Percentiles rank a stretch among this genome's conserved stretches.
Conservation (phyloP, 2,888 invertebrate genomes). For the Tholera decimalis region DNA sequence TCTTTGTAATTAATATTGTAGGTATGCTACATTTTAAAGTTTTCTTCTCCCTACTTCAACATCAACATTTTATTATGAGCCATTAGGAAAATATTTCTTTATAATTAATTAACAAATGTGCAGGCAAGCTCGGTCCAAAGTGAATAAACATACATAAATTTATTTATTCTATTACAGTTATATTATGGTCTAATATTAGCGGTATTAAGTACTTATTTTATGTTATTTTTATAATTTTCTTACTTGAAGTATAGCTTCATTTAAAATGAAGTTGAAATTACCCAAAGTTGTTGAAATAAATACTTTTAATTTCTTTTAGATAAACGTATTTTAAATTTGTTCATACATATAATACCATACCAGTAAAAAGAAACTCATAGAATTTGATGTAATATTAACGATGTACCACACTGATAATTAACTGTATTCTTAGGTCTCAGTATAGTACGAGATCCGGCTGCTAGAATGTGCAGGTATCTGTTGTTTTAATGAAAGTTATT, state of each 20-base stretch:
- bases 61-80: constrained; percentile 73
- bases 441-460: no score
- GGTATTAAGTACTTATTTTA: constrained; percentile 52
- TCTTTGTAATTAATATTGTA: constrained; percentile 46
- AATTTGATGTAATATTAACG: not conserved
- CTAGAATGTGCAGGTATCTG: no score
- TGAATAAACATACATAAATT: constrained; percentile 56
- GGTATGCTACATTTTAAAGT: constrained; percentile 62
- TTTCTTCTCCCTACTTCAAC: constrained; percentile 73
- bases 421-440: no score
- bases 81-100: constrained; percentile 84
- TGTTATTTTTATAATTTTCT: constrained; percentile 28
- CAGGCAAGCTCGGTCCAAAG: constrained; percentile 79
- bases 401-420: no score
- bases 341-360: not conserved
- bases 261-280: no score
- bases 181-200: constrained; percentile 40
- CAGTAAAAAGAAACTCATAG: not conserved
- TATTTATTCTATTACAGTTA: constrained; percentile 42
- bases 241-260: no score
- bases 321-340: not conserved
- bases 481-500: no score
- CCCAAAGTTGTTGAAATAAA: no score
- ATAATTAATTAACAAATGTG: constrained; percentile 85
- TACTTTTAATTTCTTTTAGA: not conserved